Evolutionary conservation across 1,140 invertebrate species (phyloP), one percentile per base, ranked within the genome.

Genomic region (Sitodiplosis mosellana): DNA sequence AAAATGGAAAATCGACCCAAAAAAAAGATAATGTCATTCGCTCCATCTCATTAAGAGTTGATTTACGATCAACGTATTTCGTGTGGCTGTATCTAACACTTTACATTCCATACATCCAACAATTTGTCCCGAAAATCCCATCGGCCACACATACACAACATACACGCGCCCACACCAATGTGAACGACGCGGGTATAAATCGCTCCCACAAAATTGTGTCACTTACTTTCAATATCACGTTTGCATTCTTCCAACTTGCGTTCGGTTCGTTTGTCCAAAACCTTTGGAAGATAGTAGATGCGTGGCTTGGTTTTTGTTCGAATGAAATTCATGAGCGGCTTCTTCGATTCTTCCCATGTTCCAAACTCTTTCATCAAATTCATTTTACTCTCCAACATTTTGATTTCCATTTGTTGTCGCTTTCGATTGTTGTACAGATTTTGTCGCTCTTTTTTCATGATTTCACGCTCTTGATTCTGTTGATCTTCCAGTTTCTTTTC

Each of bases 401-500:
- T 78, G 41, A 97, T 87, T 64, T 91, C 85, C 1, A 81, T 76
- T 60, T 94, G 82, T 60, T 92, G 88, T 49, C 81, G 76, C 60
- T 87, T 87, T 40, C 87, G 72, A 46, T 87, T 81, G 12, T 78
- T 71, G 64, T 93, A 92, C 37, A 96, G 64, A 51, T 87, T 80
- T 61, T 87, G 79, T 42, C 86, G 73, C 64, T 94, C 87, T 55
- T 80, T 79, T 58, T 81, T 80, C 22, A 93, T 68, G 56, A 83
- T 77, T 57, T 89, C 87, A 55, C 83, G 87, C 63, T 96, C 89
- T 59, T 81, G 73, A 46, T 82, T 73, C 41, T 87, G 86, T 58
- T 87, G 86, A 58, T 92, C 86, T 62, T 96, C 91, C 33, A 97
- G 75, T 65, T 93, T 90, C 50, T 85, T 80, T 64, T 96, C 92